A percentile compares a stretch with the other conserved stretches of the same genome.
Evolutionary conservation across 2,888 invertebrate species (phyloP).

Genomic region (Mesoligia furuncula): DNA sequence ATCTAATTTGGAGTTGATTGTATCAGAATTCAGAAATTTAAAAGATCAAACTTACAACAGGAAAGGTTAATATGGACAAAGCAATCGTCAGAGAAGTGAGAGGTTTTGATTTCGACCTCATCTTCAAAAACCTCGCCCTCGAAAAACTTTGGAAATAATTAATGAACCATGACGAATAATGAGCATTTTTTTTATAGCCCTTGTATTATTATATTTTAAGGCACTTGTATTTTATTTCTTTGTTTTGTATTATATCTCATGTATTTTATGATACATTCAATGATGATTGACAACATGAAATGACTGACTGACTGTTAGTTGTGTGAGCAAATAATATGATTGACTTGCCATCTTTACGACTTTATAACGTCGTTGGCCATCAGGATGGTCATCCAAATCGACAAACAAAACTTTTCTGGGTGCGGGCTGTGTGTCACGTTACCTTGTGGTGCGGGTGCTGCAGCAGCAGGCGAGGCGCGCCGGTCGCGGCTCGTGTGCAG

Average conservation of each 20-base stretch:
- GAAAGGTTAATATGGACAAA: background rate
- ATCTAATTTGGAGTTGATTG: background rate
- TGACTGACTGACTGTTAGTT: background rate
- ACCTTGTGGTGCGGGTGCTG: conserved; percentile 64
- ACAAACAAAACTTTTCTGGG: background rate
- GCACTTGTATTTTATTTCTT: background rate
- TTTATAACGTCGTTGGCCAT: background rate
- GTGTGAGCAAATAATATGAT: conserved; percentile 33
- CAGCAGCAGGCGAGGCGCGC: conserved; percentile 80
- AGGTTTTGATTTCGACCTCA: background rate
- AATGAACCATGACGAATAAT: background rate
- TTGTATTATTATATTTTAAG: no score
- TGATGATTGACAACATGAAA: background rate
- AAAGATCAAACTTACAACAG: background rate
- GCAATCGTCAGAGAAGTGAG: background rate
- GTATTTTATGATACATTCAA: background rate
- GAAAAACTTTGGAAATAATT: background rate
- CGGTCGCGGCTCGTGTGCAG: conserved; percentile 74
- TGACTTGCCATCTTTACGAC: background rate
- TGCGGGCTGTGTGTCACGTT: conserved; percentile 14
- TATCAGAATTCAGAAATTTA: background rate
- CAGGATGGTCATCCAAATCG: background rate
- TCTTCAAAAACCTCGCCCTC: background rate
- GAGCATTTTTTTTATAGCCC: background rate
- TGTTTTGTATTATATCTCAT: background rate